Evolutionary conservation across 2,797 vertebrate genomes (phyloP), one percentile per base, ranked within the genome.

Genomic region (Megaceryle alcyon): DNA sequence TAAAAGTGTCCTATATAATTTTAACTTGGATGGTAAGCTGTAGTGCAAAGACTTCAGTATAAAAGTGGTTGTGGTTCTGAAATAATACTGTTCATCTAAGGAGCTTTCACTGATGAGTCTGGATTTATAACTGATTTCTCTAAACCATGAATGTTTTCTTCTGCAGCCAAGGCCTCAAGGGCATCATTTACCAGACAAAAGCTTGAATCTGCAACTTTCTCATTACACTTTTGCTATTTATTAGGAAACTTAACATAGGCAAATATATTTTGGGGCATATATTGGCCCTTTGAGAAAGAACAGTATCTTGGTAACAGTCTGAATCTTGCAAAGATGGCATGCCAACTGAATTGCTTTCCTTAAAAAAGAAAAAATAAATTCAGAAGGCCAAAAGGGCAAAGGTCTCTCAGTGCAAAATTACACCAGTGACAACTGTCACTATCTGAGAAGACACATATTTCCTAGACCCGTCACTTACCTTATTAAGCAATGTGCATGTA

Each of bases 391-490:
- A 84, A 93, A 87, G 78, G 57, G 57, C 71, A 95, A 85, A 92
- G 78, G 48, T 87, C 68, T 79, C n/a, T 84, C 41, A 65, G 90
- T 95, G 83, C 90, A 94, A 90, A 90, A 86, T 85, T 90, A 96
- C 53, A 92, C 83, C 86, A 94, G 86, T 94, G 93, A 68, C 94
- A 95, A 82, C 94, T 95, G 94, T 84, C 95, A 71, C 84, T 57
- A 49, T 93, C 63, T 92, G 77, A 95, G 95, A 86, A 86, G 94
- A 92, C 48, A 91, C 61, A 46, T 80, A 75, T 88, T 91, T 91
- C 60, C 75, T 75, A 21, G 64, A 37, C 19, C 6, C 0, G 1
- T 64, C 94, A 88, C 82, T 91, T 94, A 26, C 86, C 64, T 89
- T 95, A 85, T 89, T 88, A 90, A 95, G 90, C 60, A 90, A 19